phyloP scores from a whole-genome alignment of 2,797 vertebrate species.

The Falco biarmicus region DNA sequence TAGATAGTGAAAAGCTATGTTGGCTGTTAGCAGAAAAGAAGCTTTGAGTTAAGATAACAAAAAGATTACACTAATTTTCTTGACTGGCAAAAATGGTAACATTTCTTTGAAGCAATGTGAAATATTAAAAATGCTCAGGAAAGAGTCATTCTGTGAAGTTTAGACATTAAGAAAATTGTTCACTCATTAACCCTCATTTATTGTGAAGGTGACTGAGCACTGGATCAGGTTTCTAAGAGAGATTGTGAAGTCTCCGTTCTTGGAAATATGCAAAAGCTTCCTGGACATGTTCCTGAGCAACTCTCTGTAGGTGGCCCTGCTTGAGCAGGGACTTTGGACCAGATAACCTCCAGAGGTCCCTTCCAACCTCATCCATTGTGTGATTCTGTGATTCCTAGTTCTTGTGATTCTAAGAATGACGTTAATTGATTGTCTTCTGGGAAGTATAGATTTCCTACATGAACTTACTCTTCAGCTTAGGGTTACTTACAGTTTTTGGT shows the following conservation, averaged over 20 bases:
- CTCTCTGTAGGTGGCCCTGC: background rate
- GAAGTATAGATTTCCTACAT: slow-evolving; percentile 41
- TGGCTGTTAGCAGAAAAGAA: background rate
- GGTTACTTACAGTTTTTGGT: background rate
- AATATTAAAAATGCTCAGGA: background rate
- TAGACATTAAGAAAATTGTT: background rate
- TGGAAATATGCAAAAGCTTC: background rate
- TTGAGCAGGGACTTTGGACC: background rate
- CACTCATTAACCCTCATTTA: background rate
- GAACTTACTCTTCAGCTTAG: background rate
- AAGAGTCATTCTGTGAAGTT: background rate
- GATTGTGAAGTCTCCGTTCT: background rate
- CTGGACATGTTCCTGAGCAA: background rate
- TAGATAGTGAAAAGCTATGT: background rate
- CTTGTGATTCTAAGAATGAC: background rate
- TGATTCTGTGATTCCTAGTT: background rate
- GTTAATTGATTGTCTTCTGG: slow-evolving; percentile 3
- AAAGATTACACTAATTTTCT: background rate
- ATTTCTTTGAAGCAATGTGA: background rate
- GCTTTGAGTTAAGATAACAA: background rate
- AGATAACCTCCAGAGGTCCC: background rate
- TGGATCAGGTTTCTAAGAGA: background rate
- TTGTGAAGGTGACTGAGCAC: background rate
- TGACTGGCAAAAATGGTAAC: background rate
- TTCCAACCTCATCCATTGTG: background rate